Base-by-base conservation (phyloP, 2,888 invertebrate genomes). In the Brachypterus glaber region DNA sequence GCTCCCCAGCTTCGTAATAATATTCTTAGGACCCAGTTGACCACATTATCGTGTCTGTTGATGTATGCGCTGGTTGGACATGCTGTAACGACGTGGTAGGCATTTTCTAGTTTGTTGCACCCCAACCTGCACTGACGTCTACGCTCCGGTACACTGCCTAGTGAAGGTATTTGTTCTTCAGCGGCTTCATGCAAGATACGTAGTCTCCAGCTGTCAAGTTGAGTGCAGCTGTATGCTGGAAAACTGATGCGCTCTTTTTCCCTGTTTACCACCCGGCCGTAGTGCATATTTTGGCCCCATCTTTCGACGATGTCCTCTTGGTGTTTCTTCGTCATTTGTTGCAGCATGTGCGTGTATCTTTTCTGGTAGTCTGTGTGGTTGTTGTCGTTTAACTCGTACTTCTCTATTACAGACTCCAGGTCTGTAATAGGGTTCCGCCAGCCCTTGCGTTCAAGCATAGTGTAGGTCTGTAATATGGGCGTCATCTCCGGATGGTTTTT, bases 21-120 rank as follows among this genome's bases (percentile, higher is more conserved):
- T 7, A 11, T 5, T 16, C 12, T 12, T 32, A 32, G 5, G 7
- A 32, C 15, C 17, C 32, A 15, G 17, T 15, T 9, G 8, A 32
- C 32, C 8, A 32, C 32, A 8, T 32, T 13, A 17, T 32, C 32
- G 11, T 32, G 32, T 8, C 17, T 13, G 15, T 13, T 16, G 11
- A 32, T 32, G 32, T 32, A 32, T 4, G 14, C 8, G 15, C 8
- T 15, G 17, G 13, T 8, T 16, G 14, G 14, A 9, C 21, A 21
- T 9, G 7, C 21, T 21, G 21, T 21, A 9, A 9, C 21, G 9
- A 21, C 21, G 9, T 5, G 21, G 9, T 21, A 7, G 5, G 21
- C 5, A 21, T 21, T 21, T 5, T 21, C 21, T 7, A 21, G 7
- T 7, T 9, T 7, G 5, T 21, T 5, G 9, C 21, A 21, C 5